Percentiles rank a stretch among this genome's conserved stretches.
Evolutionary conservation across 2,113 vertebrate species (phyloP).

Genomic region (Salvelinus namaycush): DNA sequence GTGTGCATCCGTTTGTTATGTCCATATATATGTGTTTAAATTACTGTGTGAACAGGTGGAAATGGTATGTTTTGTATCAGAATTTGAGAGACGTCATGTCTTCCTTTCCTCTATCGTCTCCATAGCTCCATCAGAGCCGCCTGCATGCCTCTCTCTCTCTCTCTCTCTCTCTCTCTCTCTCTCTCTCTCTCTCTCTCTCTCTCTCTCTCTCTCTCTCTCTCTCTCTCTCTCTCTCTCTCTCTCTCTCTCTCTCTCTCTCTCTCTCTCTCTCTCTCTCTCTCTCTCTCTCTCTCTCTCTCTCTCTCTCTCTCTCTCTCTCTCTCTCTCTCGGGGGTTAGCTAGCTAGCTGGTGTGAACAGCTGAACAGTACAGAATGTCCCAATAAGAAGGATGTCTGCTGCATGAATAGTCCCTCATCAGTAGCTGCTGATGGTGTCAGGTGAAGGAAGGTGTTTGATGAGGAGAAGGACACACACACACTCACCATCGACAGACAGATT

Average conservation of each 20-base stretch:
- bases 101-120: too few species aligned
- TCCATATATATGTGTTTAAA: too few species aligned
- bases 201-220: too few species aligned
- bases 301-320: too few species aligned
- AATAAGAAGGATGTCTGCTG: too few species aligned
- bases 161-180: too few species aligned
- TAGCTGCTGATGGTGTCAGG: conserved; percentile 53
- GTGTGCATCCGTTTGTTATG: background rate
- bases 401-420: conserved; percentile 39
- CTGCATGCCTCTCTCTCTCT: conserved; percentile 34
- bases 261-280: too few species aligned
- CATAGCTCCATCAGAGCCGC: conserved; percentile 26
- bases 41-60: too few species aligned
- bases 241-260: too few species aligned
- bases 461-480: conserved; percentile 12
- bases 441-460: conserved; percentile 59
- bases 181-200: conserved; percentile 28
- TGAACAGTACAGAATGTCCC: conserved; percentile 59
- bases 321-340: conserved; percentile 33
- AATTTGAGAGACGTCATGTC: conserved; percentile 22
- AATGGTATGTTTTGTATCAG: conserved; percentile 33
- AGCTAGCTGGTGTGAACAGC: conserved; percentile 39
- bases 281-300: too few species aligned
- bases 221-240: too few species aligned
- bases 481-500: too few species aligned